These are phyloP conservation scores for Acrocephalus kingi DNA, from an alignment of 2,113 vertebrate species.

Conservation along the genomic window DNA sequence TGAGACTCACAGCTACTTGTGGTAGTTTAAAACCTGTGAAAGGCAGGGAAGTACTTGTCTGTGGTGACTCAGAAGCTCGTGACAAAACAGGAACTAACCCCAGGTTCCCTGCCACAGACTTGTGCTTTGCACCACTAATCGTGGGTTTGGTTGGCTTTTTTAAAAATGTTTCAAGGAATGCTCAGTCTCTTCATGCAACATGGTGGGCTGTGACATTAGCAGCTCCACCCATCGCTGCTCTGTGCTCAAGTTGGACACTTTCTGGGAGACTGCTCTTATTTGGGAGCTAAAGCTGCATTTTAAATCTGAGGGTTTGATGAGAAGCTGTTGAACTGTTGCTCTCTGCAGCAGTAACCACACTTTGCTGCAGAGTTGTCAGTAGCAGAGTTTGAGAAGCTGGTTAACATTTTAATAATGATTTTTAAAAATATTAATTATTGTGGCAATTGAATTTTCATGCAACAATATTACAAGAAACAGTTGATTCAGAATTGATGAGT, in stretches of 20 bases:
- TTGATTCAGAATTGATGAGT: not conserved
- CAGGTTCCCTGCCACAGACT: not conserved
- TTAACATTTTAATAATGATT: not conserved
- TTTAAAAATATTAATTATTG: not conserved
- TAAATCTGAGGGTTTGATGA: not conserved
- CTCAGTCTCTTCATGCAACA: not conserved
- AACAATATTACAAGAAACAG: not conserved
- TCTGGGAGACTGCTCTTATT: not conserved
- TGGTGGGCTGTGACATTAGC: not conserved
- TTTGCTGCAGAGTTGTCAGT: not conserved
- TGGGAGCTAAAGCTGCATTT: not conserved
- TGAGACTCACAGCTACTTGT: not conserved
- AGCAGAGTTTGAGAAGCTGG: not conserved
- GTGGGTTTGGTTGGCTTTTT: not conserved
- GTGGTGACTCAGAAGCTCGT: constrained; percentile 39
- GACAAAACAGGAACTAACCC: not conserved
- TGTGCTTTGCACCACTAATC: not conserved
- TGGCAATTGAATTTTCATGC: not conserved
- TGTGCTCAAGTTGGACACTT: not conserved
- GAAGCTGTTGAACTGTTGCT: not conserved
- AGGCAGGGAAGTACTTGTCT: not conserved
- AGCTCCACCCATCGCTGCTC: not conserved
- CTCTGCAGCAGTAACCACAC: not conserved
- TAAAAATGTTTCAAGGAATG: not conserved
- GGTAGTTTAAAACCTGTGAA: not conserved